Evolutionary conservation across 2,888 invertebrate species (phyloP).

Genomic region (Agrochola litura): DNA sequence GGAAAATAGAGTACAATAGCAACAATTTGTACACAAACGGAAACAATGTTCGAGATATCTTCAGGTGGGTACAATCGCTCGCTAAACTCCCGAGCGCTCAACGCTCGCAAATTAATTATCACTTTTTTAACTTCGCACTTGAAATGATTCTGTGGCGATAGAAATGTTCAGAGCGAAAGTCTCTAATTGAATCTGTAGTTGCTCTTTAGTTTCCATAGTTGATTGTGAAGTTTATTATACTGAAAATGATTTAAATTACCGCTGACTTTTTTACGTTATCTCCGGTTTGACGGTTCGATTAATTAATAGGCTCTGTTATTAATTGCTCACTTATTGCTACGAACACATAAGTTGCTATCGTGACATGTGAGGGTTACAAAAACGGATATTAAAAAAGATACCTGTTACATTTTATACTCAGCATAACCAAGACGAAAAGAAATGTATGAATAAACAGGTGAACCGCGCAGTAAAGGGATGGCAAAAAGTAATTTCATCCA

Average conservation of each 20-base stretch:
- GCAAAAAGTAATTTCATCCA: constrained; percentile 46
- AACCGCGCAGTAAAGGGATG: constrained; percentile 1
- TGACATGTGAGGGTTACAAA: constrained; percentile 26
- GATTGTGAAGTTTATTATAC: constrained; percentile 35
- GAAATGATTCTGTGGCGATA: constrained; percentile 33
- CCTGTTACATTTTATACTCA: not conserved
- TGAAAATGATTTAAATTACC: constrained; percentile 36
- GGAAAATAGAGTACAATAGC: constrained; percentile 73
- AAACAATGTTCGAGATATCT: constrained; percentile 75
- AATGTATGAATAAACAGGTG: constrained; percentile 33
- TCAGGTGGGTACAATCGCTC: constrained; percentile 70
- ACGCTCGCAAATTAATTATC: constrained; percentile 45
- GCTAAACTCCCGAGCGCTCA: constrained; percentile 32
- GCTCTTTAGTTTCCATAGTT: constrained; percentile 43
- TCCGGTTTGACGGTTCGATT: constrained; percentile 12
- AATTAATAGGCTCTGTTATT: not conserved
- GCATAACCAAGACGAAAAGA: constrained; percentile 15
- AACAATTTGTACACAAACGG: constrained; percentile 73
- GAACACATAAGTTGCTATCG: not conserved
- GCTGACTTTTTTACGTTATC: not conserved
- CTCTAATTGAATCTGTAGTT: constrained; percentile 49
- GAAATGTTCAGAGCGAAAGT: constrained; percentile 34
- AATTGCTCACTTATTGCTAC: constrained; percentile 18
- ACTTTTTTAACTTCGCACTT: constrained; percentile 47
- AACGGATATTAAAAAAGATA: constrained; percentile 5